These are phyloP conservation scores for Theristicus caerulescens DNA, from an alignment of 2,113 vertebrate species.

Conservation along the genomic window DNA sequence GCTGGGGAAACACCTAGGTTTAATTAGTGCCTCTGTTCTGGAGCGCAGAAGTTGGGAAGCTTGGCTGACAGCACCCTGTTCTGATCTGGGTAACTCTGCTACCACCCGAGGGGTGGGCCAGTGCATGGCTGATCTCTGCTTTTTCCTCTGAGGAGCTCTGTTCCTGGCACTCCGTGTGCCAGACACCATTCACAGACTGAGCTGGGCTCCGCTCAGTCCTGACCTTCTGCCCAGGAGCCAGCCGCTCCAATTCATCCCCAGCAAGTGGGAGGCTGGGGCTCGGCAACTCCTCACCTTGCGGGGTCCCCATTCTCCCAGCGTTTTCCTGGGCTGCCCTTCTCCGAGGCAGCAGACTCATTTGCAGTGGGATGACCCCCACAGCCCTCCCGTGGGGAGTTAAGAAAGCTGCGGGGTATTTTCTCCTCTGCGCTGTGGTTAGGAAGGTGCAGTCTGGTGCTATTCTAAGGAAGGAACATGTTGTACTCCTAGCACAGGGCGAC, in stretches of 20 bases:
- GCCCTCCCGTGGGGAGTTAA: neutral
- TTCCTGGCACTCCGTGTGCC: neutral
- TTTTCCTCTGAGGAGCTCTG: neutral
- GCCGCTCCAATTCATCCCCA: neutral
- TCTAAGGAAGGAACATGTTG: neutral
- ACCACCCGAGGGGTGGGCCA: neutral
- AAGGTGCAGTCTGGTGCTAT: neutral
- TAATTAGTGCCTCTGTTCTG: neutral
- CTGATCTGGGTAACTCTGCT: neutral
- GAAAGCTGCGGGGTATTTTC: neutral
- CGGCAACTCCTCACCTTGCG: rapidly evolving
- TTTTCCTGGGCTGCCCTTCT: neutral
- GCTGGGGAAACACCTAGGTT: too few relatives aligned
- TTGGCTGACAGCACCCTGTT: neutral
- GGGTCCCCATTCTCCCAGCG: too few relatives aligned
- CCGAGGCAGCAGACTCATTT: too few relatives aligned
- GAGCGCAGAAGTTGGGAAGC: neutral
- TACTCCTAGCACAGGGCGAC: neutral
- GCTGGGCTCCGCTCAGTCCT: neutral
- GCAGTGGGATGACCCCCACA: neutral
- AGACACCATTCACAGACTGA: neutral
- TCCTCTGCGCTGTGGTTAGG: neutral
- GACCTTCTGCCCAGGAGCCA: neutral
- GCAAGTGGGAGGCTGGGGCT: neutral
- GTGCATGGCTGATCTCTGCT: rapidly evolving